Percentiles rank a stretch among this genome's conserved stretches.
phyloP scores from a whole-genome alignment of 2,113 vertebrate species.

The Saguinus midas region DNA sequence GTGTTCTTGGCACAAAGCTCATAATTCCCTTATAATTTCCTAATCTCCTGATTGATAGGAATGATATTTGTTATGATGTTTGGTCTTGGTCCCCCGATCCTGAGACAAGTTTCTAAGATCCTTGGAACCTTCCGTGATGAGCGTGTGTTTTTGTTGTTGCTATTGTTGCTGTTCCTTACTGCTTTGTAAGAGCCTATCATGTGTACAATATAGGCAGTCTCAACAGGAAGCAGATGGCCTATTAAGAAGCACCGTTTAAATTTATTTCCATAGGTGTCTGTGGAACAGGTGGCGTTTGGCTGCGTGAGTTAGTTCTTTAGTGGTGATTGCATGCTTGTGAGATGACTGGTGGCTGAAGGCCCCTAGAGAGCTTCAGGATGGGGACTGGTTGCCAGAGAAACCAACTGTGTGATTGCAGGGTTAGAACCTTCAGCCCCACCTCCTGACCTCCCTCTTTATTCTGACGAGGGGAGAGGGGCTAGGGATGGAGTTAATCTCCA shows the following conservation, averaged over 20 bases:
- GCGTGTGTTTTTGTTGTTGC: not conserved
- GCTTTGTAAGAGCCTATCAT: no score
- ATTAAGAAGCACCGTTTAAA: no score
- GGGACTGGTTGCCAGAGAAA: not conserved
- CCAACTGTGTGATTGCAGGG: not conserved
- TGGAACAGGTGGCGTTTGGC: no score
- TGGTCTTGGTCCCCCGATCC: not conserved
- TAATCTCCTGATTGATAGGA: not conserved
- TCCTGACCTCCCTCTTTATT: not conserved
- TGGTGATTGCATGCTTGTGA: not conserved
- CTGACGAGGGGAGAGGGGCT: not conserved
- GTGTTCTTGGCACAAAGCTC: not conserved
- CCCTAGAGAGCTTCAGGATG: not conserved
- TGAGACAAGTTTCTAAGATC: not conserved
- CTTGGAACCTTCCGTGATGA: not conserved
- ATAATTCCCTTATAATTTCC: not conserved
- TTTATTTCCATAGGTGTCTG: no score
- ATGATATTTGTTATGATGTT: not conserved
- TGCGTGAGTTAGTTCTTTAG: no score
- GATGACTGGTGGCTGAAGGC: not conserved
- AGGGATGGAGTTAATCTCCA: not conserved
- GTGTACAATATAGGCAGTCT: no score
- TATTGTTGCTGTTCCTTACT: no score
- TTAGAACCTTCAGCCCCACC: not conserved
- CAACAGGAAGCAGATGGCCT: no score